phyloP scores from a whole-genome alignment of 1,140 invertebrate species.

The Drosophila pectinifera region DNA sequence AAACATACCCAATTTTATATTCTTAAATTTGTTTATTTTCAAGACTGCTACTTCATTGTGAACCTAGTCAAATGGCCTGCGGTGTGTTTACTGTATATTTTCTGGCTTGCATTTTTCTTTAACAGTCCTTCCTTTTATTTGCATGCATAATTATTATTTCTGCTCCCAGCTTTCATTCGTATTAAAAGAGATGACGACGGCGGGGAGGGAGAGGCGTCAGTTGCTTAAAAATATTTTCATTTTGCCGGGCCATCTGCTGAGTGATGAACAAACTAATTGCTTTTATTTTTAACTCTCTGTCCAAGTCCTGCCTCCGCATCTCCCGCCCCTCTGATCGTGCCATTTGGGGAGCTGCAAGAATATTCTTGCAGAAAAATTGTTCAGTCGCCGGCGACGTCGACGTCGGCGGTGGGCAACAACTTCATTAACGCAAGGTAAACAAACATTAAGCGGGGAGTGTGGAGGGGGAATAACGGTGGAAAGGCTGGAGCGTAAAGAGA shows the following conservation, averaged over 20 bases:
- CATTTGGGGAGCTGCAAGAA: slow-evolving; percentile 62
- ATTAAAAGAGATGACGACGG: slow-evolving; percentile 41
- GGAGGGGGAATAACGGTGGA: slow-evolving; percentile 1
- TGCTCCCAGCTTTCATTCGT: slow-evolving; percentile 58
- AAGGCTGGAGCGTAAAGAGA: slow-evolving; percentile 31
- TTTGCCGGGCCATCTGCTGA: slow-evolving; percentile 80
- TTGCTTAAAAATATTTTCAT: slow-evolving; percentile 72
- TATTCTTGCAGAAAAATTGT: slow-evolving; percentile 73
- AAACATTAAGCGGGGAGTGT: slow-evolving; percentile 69
- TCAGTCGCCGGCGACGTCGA: slow-evolving; percentile 22
- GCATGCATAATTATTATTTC: slow-evolving; percentile 77
- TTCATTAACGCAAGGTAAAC: slow-evolving; percentile 84
- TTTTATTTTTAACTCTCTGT: slow-evolving; percentile 70
- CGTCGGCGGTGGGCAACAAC: slow-evolving; percentile 66
- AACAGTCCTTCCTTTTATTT: slow-evolving; percentile 39
- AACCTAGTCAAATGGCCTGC: slow-evolving; percentile 35
- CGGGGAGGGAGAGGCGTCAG: slow-evolving; percentile 1
- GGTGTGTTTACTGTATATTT: slow-evolving; percentile 61
- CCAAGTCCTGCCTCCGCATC: not conserved
- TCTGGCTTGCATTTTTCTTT: slow-evolving; percentile 40
- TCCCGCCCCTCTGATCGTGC: slow-evolving; percentile 23
- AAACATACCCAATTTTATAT: not conserved
- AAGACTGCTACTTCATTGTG: not conserved
- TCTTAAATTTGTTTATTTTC: not conserved
- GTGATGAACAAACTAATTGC: slow-evolving; percentile 84